Evolutionary conservation across 92 coral and sea anemone genomes (phyloP).

Genomic region (Plumapathes pennacea): DNA sequence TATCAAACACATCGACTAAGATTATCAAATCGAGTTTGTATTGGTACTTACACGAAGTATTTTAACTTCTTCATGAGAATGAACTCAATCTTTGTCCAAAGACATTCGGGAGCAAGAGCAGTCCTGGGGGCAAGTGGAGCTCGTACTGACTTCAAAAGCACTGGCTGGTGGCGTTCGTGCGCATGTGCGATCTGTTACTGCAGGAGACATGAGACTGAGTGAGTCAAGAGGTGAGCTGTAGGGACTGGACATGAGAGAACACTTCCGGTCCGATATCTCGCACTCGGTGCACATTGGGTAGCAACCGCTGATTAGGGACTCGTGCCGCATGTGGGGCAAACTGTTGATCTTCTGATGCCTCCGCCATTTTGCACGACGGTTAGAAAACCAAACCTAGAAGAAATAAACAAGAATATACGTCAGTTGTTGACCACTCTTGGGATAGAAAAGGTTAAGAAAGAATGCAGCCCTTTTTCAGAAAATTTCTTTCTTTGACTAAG

Average conservation of each 20-base stretch:
- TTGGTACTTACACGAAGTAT: too few relatives aligned
- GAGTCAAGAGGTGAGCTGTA: slow-evolving; percentile 73
- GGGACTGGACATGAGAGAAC: slow-evolving; percentile 65
- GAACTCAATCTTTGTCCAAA: too few relatives aligned
- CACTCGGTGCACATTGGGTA: slow-evolving; percentile 95
- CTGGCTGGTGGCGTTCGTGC: slow-evolving; percentile 43
- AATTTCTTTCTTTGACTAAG: too few relatives aligned
- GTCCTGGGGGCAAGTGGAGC: slow-evolving; percentile 64
- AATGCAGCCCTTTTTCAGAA: too few relatives aligned
- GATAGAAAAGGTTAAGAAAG: too few relatives aligned
- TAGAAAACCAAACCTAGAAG: slow-evolving; percentile 98
- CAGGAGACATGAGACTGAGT: slow-evolving; percentile 58
- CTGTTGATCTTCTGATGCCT: slow-evolving; percentile 94
- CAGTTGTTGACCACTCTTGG: too few relatives aligned
- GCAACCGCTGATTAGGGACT: slow-evolving; percentile 83
- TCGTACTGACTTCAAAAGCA: slow-evolving; percentile 15
- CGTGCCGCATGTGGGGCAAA: slow-evolving; percentile 85
- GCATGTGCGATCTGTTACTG: slow-evolving; percentile 33
- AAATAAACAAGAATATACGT: too few relatives aligned
- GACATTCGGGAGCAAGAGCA: slow-evolving; percentile 84
- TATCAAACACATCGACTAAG: too few relatives aligned
- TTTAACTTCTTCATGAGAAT: too few relatives aligned
- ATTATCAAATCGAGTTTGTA: too few relatives aligned
- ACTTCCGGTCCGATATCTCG: slow-evolving; percentile 84
- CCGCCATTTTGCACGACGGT: slow-evolving; percentile 99